Evolutionary conservation across 1,140 invertebrate genomes (phyloP).

Genomic region (Drosophila carrolli): DNA sequence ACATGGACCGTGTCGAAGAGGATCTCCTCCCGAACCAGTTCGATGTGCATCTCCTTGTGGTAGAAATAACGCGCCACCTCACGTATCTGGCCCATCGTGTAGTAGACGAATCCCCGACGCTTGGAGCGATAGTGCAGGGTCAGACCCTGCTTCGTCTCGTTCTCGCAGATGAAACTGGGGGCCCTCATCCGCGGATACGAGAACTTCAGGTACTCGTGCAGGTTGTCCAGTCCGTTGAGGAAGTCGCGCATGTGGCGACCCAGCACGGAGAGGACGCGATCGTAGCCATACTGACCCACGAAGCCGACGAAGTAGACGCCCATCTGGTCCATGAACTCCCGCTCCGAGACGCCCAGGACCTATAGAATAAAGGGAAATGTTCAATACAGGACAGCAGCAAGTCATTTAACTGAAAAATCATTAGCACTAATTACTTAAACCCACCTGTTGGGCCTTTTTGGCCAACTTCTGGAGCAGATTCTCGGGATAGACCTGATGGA

Average conservation of each 20-base stretch:
- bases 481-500: constrained; percentile 97
- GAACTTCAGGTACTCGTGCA: constrained; percentile 98
- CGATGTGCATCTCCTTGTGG: constrained; percentile 96
- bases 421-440: constrained; percentile 3
- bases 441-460: constrained; percentile 93
- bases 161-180: constrained; percentile 98
- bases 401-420: constrained; percentile 15
- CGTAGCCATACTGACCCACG: constrained; percentile 97
- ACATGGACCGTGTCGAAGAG: constrained; percentile 96
- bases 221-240: constrained; percentile 97
- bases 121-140: constrained; percentile 97
- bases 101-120: constrained; percentile 96
- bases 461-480: constrained; percentile 93
- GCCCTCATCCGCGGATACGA: constrained; percentile 96
- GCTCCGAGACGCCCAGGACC: constrained; percentile 93
- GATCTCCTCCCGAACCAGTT: constrained; percentile 93
- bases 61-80: constrained; percentile 96
- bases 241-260: constrained; percentile 98
- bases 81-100: constrained; percentile 98
- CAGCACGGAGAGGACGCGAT: constrained; percentile 94
- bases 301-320: constrained; percentile 95
- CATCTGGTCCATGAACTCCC: constrained; percentile 95
- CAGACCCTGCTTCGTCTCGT: constrained; percentile 95
- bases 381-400: no score
- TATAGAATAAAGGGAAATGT: constrained; percentile 67